These are phyloP conservation scores for Melanitta fusca DNA, from an alignment of 2,797 vertebrate genomes.

Conservation along the genomic window DNA sequence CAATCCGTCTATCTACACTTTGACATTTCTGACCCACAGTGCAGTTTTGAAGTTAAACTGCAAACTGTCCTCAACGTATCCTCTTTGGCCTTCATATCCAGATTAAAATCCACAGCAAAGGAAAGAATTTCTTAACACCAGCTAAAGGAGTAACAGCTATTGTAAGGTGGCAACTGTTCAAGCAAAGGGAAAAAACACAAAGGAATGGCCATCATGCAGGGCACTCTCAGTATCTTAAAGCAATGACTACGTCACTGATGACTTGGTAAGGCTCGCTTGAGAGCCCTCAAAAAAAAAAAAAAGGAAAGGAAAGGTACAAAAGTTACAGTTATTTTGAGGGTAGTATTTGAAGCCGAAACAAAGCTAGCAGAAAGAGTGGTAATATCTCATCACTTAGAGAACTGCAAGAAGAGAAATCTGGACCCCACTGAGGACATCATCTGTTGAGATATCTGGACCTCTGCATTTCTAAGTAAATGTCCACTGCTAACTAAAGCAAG, in stretches of 20 bases:
- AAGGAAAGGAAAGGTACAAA: background rate
- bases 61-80: background rate
- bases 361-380: background rate
- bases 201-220: background rate
- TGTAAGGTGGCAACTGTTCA: constrained; percentile 7
- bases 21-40: background rate
- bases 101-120: background rate
- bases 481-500: background rate
- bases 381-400: background rate
- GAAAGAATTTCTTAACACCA: background rate
- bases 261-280: background rate
- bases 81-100: background rate
- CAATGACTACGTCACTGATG: background rate
- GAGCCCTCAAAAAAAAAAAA: background rate
- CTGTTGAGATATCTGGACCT: background rate
- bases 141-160: background rate
- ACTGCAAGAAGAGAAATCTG: background rate
- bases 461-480: background rate
- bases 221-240: background rate
- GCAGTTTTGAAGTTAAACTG: background rate
- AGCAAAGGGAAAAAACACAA: background rate
- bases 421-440: background rate
- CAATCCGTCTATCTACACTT: background rate
- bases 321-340: background rate
- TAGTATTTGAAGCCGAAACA: constrained; percentile 2